Conservation (phyloP, 2,888 invertebrate species). For the Macaria notata region DNA sequence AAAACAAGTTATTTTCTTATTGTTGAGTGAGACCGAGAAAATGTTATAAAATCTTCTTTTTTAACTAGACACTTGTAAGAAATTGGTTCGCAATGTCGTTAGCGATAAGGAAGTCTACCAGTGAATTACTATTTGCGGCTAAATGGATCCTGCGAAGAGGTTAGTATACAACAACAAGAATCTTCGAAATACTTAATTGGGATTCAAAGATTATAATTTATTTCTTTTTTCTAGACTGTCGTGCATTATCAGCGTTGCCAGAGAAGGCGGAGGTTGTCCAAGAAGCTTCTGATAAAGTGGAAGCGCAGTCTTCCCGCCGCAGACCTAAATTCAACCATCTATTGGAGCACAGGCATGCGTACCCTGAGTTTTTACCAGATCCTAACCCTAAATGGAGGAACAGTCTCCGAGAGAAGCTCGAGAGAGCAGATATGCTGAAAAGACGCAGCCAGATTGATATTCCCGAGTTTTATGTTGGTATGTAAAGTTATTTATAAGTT, state of each 20-base stretch:
- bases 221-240: constrained; percentile 50
- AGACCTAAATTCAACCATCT: constrained; percentile 54
- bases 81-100: constrained; percentile 51
- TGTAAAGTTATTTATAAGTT: constrained; percentile 43
- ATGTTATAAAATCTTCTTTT: no score
- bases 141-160: constrained; percentile 71
- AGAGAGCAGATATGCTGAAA: constrained; percentile 95
- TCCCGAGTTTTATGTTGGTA: constrained; percentile 99
- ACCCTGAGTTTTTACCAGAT: constrained; percentile 96
- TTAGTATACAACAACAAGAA: constrained; percentile 38
- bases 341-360: constrained; percentile 85
- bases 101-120: constrained; percentile 52
- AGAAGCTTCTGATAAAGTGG: constrained; percentile 31
- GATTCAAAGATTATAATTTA: no score
- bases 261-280: constrained; percentile 47
- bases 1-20: no score
- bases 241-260: constrained; percentile 56
- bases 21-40: no score
- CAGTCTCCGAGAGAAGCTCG: constrained; percentile 91
- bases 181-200: no score
- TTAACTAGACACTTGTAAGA: no score
- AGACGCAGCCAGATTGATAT: constrained; percentile 91
- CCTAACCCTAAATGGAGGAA: constrained; percentile 91
- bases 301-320: constrained; percentile 39
- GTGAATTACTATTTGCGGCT: constrained; percentile 46